Evolutionary conservation across 2,113 vertebrate species (phyloP).

Genomic region (Tylochromis polylepis): DNA sequence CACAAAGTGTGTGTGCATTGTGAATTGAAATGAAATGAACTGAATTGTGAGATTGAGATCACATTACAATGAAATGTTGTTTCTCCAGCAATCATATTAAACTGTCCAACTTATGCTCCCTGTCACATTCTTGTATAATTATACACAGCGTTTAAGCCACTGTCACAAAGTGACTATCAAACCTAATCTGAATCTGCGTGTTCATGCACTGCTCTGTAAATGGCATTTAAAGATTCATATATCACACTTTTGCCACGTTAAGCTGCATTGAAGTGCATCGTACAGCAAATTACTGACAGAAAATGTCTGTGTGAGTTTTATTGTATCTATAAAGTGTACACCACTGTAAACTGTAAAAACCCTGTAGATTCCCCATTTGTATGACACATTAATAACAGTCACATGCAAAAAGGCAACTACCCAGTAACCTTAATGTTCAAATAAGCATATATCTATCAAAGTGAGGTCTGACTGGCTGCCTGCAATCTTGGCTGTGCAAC

Average conservation of each 20-base stretch:
- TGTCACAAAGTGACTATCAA: not conserved
- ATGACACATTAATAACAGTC: conserved; percentile 1
- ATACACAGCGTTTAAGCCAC: not conserved
- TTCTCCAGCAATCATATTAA: not conserved
- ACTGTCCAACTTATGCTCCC: not conserved
- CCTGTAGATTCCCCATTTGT: not conserved
- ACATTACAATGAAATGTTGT: not conserved
- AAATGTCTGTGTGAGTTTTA: not conserved
- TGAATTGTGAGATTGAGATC: not conserved
- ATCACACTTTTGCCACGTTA: not conserved
- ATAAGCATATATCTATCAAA: not conserved
- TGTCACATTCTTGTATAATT: not conserved
- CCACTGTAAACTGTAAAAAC: not conserved
- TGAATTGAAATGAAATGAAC: not conserved
- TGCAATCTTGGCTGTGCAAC: not conserved
- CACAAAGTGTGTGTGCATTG: not conserved
- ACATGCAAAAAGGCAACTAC: conserved; percentile 4
- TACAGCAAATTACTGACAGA: not conserved
- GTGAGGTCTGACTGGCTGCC: not conserved
- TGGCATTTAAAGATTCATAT: not conserved
- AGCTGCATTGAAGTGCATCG: not conserved
- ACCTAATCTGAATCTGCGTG: not conserved
- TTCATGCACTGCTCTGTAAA: not conserved
- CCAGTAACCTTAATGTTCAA: conserved; percentile 4
- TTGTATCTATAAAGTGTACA: not conserved